These are phyloP conservation scores for Catonia carolina DNA, from an alignment of 2,888 invertebrate species.

Conservation along the genomic window DNA sequence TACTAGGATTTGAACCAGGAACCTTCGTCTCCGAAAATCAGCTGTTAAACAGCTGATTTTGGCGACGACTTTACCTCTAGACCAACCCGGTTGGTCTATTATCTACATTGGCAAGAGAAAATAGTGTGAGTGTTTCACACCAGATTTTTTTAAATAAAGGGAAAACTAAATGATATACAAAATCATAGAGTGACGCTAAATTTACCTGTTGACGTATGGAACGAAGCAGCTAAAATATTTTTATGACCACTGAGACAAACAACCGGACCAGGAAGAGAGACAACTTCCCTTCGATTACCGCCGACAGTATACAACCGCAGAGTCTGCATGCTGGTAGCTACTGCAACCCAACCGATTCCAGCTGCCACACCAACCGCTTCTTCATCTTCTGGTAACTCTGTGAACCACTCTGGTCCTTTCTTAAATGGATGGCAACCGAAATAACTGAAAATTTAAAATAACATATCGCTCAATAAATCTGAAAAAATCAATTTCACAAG, in stretches of 20 bases:
- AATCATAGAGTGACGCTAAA: too few species aligned
- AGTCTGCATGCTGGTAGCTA: constrained; percentile 65
- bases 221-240: constrained; percentile 57
- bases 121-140: too few species aligned
- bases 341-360: constrained; percentile 67
- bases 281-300: constrained; percentile 77
- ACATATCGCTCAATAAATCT: too few species aligned
- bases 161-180: too few species aligned
- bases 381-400: constrained; percentile 70
- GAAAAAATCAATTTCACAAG: too few species aligned
- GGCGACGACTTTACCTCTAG: too few species aligned
- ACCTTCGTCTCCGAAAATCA: too few species aligned
- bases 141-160: too few species aligned
- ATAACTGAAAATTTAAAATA: constrained; percentile 49
- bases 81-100: too few species aligned
- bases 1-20: too few species aligned
- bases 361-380: constrained; percentile 61
- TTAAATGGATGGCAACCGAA: constrained; percentile 66
- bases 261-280: constrained; percentile 65
- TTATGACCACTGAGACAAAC: constrained; percentile 59
- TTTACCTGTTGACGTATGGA: constrained; percentile 53
- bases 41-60: too few species aligned
- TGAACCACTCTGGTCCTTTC: constrained; percentile 73
- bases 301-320: constrained; percentile 77
- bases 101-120: too few species aligned